Evolutionary conservation across 2,888 invertebrate genomes (phyloP).

Genomic region (Dynastes tityus): DNA sequence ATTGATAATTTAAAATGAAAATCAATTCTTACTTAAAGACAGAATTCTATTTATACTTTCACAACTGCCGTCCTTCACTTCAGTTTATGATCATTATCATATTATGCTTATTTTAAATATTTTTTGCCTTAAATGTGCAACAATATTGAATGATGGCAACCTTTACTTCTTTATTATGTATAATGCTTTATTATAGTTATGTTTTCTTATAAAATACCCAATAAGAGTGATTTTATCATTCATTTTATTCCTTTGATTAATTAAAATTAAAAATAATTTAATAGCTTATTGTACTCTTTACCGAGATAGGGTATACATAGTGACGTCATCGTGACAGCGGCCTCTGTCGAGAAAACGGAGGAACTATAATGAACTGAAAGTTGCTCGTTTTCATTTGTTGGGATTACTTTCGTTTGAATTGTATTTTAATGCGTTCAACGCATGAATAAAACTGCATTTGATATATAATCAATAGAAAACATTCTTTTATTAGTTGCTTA

Average conservation of each 20-base stretch:
- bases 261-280: background rate
- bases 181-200: background rate
- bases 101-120: background rate
- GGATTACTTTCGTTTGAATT: background rate
- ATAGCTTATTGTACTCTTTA: background rate
- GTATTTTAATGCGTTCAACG: background rate
- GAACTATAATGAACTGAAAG: background rate
- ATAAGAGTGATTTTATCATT: background rate
- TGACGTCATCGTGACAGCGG: background rate
- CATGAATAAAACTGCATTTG: slow-evolving; percentile 14
- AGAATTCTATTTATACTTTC: background rate
- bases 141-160: background rate
- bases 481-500: slow-evolving; percentile 48
- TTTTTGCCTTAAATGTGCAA: background rate
- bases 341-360: background rate
- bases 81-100: background rate
- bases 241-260: background rate
- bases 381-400: background rate
- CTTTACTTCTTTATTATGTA: background rate
- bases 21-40: background rate
- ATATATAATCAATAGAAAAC: slow-evolving; percentile 46
- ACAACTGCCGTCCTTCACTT: slow-evolving; percentile 1
- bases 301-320: background rate
- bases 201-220: background rate
- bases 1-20: background rate